Conservation (phyloP, 1,140 invertebrate genomes). For the Patella vulgata region DNA sequence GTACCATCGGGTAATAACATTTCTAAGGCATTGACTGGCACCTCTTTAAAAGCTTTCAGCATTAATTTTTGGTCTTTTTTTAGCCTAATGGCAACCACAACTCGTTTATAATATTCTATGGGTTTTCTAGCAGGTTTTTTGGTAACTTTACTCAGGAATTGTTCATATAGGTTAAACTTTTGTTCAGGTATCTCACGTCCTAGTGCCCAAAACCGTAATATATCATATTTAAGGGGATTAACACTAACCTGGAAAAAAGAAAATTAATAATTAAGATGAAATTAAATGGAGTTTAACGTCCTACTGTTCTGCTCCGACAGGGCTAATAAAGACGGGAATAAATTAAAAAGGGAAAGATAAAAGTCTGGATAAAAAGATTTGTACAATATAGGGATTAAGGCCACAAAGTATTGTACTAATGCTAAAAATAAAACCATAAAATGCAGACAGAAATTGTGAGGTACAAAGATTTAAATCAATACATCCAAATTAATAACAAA, state of each 20-base stretch:
- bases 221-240: conserved; percentile 57
- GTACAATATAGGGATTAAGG: too few relatives aligned
- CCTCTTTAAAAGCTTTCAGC: conserved; percentile 64
- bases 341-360: too few relatives aligned
- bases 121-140: conserved; percentile 26
- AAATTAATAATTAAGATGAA: conserved; percentile 5
- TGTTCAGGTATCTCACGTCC: conserved; percentile 47
- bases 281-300: too few relatives aligned
- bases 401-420: too few relatives aligned
- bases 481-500: too few relatives aligned
- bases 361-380: too few relatives aligned
- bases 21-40: conserved; percentile 57
- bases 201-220: conserved; percentile 61
- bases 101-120: conserved; percentile 58
- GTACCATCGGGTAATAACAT: conserved; percentile 62
- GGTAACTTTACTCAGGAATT: conserved; percentile 23
- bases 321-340: too few relatives aligned
- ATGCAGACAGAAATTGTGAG: too few relatives aligned
- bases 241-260: conserved; percentile 54
- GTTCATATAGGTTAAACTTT: conserved; percentile 36
- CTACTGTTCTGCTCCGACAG: too few relatives aligned
- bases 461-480: too few relatives aligned
- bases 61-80: conserved; percentile 61
- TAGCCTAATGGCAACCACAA: conserved; percentile 58
- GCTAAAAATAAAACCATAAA: too few relatives aligned